These are phyloP conservation scores for Nephrocerus scutellatus DNA, from an alignment of 2,888 invertebrate genomes.

Conservation along the genomic window DNA sequence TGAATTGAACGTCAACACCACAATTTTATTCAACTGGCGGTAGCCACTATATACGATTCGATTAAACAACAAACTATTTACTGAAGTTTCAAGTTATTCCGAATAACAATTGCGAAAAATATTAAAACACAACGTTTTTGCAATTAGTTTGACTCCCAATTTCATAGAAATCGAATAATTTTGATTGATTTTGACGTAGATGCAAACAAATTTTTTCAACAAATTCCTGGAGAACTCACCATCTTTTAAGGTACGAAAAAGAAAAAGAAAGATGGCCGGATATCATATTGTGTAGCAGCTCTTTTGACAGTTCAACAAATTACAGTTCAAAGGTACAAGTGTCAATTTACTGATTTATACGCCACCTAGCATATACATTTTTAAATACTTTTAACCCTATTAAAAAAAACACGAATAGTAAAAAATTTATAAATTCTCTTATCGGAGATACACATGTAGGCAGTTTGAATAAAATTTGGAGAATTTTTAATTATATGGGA, in stretches of 20 bases:
- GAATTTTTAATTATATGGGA: too few relatives aligned
- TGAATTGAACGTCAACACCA: background rate
- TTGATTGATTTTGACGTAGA: constrained; percentile 26
- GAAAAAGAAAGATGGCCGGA: constrained; percentile 38
- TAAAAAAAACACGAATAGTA: too few relatives aligned
- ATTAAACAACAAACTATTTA: too few relatives aligned
- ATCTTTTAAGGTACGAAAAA: constrained; percentile 46
- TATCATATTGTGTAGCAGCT: constrained; percentile 29
- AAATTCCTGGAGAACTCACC: constrained; percentile 40
- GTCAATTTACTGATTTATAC: too few relatives aligned
- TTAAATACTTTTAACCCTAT: too few relatives aligned
- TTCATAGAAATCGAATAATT: constrained; percentile 11
- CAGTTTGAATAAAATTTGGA: too few relatives aligned
- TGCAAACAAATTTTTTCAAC: constrained; percentile 31
- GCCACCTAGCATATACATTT: too few relatives aligned
- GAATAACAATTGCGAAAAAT: background rate
- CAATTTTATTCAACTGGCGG: too few relatives aligned
- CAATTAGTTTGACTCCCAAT: constrained; percentile 6
- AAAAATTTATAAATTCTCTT: too few relatives aligned
- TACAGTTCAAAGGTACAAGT: too few relatives aligned
- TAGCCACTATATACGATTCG: too few relatives aligned
- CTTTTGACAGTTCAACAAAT: constrained; percentile 24
- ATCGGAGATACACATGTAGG: too few relatives aligned
- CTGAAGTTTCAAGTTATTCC: background rate
- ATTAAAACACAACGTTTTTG: constrained; percentile 10